phyloP scores from a whole-genome alignment of 2,113 vertebrate genomes.

The Neotoma lepida region DNA sequence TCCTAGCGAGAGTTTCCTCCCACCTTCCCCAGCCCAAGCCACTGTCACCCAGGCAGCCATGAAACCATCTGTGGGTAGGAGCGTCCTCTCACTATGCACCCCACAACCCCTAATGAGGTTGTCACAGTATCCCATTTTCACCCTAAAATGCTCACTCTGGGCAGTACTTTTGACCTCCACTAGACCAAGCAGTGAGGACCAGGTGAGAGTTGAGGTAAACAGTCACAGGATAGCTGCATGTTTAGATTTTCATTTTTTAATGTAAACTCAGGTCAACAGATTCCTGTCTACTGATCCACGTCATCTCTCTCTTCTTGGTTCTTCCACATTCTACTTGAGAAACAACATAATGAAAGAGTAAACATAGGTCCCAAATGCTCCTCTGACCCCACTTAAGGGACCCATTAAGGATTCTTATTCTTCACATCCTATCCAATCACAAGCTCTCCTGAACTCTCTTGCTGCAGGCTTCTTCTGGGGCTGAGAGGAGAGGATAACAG shows the following conservation, averaged over 20 bases:
- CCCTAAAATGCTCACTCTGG: neutral
- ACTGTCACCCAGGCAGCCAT: neutral
- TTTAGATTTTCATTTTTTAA: neutral
- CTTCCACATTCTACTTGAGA: neutral
- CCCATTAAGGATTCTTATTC: fast-evolving
- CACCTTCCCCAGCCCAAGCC: neutral
- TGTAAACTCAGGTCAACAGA: neutral
- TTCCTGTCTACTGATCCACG: neutral
- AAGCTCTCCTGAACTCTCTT: neutral
- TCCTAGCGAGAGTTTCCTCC: neutral
- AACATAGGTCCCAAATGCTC: neutral
- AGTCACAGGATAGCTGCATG: fast-evolving
- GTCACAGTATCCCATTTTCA: neutral
- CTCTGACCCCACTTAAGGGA: neutral
- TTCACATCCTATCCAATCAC: neutral
- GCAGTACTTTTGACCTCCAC: neutral
- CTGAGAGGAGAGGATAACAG: neutral
- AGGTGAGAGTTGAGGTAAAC: neutral
- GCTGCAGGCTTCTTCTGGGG: neutral
- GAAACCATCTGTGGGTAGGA: neutral
- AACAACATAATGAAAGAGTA: neutral
- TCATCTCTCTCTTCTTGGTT: neutral
- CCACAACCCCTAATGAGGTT: neutral
- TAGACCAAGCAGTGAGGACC: neutral
- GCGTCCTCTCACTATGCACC: neutral